phyloP scores from a whole-genome alignment of 2,113 vertebrate species.

The Ginglymostoma cirratum region DNA sequence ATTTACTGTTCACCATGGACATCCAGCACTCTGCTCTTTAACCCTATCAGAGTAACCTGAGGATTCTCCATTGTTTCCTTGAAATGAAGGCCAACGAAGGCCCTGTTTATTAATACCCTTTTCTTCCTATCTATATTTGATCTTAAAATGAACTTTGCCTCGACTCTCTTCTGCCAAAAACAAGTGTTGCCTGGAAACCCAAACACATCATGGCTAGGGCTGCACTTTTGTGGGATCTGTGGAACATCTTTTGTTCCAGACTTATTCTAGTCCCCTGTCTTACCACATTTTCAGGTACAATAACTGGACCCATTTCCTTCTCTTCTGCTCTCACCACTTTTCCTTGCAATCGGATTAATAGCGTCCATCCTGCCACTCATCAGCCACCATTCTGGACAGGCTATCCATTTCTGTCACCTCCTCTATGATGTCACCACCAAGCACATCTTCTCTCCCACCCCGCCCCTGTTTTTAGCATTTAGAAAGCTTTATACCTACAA shows the following conservation, averaged over 20 bases:
- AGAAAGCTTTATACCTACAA: too few species aligned
- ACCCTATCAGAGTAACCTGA: not conserved
- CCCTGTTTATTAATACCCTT: not conserved
- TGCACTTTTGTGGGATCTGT: not conserved
- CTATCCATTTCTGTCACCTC: not conserved
- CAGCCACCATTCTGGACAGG: not conserved
- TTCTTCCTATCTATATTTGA: not conserved
- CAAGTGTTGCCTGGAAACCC: not conserved
- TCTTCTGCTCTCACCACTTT: not conserved
- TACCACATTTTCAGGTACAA: not conserved
- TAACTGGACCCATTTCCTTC: not conserved
- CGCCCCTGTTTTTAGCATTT: not conserved
- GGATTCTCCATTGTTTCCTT: not conserved
- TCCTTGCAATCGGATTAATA: not conserved
- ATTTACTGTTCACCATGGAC: not conserved
- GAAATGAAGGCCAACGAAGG: not conserved
- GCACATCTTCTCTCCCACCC: not conserved
- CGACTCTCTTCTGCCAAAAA: not conserved
- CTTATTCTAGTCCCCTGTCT: not conserved
- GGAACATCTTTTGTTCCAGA: not conserved
- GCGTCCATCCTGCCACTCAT: not conserved
- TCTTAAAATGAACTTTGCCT: not conserved
- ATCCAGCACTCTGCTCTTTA: not conserved
- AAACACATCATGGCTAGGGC: not conserved
- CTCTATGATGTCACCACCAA: not conserved